phyloP scores from a whole-genome alignment of 2,113 vertebrate species.

The Pagrus major region DNA sequence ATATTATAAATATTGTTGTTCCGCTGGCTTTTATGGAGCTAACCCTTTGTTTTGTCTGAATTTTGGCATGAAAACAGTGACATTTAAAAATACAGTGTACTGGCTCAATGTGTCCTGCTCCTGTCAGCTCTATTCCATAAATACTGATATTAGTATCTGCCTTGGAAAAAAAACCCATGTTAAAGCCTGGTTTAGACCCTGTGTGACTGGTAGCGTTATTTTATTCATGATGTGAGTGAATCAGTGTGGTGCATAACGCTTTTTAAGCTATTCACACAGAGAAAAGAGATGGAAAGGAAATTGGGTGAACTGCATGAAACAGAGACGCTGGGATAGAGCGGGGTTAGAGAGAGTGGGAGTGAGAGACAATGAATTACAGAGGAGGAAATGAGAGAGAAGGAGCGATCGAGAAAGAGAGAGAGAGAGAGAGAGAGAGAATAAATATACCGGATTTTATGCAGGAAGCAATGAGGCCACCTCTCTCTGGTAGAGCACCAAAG shows the following conservation, averaged over 20 bases:
- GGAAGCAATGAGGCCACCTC: constrained; percentile 63
- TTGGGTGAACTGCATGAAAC: constrained; percentile 70
- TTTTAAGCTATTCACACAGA: constrained; percentile 77
- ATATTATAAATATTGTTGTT: background rate
- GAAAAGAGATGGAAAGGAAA: constrained; percentile 75
- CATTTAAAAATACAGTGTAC: constrained; percentile 33
- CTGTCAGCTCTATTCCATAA: constrained; percentile 46
- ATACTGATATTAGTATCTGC: constrained; percentile 39
- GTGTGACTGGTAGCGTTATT: constrained; percentile 54
- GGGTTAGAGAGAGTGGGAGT: constrained; percentile 67
- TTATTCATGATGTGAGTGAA: constrained; percentile 74
- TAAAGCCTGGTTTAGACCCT: constrained; percentile 57
- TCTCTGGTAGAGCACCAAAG: constrained; percentile 12
- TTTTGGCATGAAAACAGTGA: constrained; percentile 23
- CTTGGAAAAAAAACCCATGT: constrained; percentile 45
- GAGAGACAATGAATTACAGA: constrained; percentile 53
- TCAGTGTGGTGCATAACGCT: constrained; percentile 72
- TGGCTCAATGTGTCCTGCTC: constrained; percentile 14
- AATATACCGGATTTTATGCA: constrained; percentile 61
- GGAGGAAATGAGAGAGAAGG: constrained; percentile 49
- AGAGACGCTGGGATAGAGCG: constrained; percentile 46
- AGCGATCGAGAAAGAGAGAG: constrained; percentile 18
- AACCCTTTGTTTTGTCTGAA: background rate
- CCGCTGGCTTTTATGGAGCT: background rate
- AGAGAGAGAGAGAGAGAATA: constrained; percentile 40